Conservation (phyloP, 53 echinoderm and acorn worm genomes). For the Henricia sp. region DNA sequence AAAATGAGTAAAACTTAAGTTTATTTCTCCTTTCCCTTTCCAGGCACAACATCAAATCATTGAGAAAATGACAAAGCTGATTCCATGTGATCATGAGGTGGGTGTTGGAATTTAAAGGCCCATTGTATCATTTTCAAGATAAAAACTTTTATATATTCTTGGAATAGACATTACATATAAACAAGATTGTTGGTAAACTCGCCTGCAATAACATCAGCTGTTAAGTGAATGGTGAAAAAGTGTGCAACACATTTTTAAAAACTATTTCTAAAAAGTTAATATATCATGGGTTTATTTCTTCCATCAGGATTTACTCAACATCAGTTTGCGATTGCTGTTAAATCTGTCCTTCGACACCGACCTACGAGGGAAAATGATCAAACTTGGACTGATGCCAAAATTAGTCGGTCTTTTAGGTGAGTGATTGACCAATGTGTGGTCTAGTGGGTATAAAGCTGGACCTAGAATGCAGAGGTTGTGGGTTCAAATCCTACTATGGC, state of each 20-base stretch:
- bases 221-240: too few relatives aligned
- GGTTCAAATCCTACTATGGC: too few relatives aligned
- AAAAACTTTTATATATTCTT: not conserved
- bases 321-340: conserved; percentile 86
- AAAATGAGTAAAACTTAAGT: not conserved
- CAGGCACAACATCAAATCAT: conserved; percentile 93
- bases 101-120: too few relatives aligned
- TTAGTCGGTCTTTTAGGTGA: conserved; percentile 91
- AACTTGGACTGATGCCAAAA: conserved; percentile 95
- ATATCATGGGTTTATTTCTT: not conserved
- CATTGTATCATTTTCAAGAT: not conserved
- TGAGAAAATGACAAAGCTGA: conserved; percentile 88
- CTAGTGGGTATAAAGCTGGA: too few relatives aligned
- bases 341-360: conserved; percentile 98
- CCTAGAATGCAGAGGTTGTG: too few relatives aligned
- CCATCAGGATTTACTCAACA: conserved; percentile 93
- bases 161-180: not conserved
- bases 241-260: too few relatives aligned
- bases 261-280: too few relatives aligned
- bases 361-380: conserved; percentile 94
- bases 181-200: too few relatives aligned
- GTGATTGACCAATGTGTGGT: too few relatives aligned
- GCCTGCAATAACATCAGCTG: too few relatives aligned
- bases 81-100: conserved; percentile 99
- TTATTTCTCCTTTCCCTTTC: conserved; percentile 9